Conservation (phyloP, 2,113 vertebrate genomes). For the Marmota monax region DNA sequence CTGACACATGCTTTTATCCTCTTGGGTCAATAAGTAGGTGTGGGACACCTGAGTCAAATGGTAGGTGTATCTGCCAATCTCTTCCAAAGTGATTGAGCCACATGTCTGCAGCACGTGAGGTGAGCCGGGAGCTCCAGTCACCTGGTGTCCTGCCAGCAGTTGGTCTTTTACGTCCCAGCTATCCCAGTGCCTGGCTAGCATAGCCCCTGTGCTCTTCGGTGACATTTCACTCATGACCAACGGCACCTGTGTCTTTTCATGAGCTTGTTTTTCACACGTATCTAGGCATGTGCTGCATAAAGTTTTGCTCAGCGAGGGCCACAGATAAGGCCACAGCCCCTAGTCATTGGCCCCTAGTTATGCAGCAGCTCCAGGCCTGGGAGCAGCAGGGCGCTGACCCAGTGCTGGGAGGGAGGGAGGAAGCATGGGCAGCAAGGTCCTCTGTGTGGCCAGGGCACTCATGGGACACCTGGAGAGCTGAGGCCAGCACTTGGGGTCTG, state of each 20-base stretch:
- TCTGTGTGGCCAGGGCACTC: background rate
- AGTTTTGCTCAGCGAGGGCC: background rate
- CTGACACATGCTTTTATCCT: background rate
- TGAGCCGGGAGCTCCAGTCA: too few species aligned
- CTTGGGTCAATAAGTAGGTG: background rate
- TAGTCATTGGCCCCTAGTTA: background rate
- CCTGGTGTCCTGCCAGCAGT: too few species aligned
- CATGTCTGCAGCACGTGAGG: too few species aligned
- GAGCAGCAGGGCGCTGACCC: background rate
- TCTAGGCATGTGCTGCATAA: background rate
- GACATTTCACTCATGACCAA: background rate
- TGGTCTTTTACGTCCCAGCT: background rate
- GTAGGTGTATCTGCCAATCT: too few species aligned
- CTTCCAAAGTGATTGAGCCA: too few species aligned
- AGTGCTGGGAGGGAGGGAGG: background rate
- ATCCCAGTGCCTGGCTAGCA: background rate
- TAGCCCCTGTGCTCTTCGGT: background rate
- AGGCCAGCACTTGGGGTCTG: background rate
- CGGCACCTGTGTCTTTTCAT: background rate
- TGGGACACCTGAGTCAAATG: background rate
- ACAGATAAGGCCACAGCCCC: background rate
- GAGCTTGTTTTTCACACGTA: background rate
- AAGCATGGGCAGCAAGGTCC: rapidly evolving
- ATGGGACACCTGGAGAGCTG: background rate
- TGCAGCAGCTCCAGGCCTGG: too few species aligned